Base-by-base conservation (phyloP, 2,797 vertebrate genomes). In the Diplodus puntazzo region DNA sequence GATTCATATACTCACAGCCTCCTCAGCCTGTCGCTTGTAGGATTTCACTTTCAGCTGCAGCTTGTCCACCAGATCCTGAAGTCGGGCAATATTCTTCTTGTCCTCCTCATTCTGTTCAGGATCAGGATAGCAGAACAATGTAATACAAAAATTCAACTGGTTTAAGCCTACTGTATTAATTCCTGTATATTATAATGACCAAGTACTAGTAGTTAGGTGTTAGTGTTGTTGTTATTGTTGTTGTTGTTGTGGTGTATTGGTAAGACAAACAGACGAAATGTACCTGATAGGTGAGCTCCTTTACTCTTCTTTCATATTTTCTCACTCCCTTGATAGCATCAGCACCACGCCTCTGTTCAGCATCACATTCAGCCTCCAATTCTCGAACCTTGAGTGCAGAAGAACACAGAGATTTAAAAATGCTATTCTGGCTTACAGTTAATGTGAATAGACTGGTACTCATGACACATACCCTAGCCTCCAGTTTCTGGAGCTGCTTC, bases 401-500 rank as follows among this genome's bases (percentile, higher is more conserved):
- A 50, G 11, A 70, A 64, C 27, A 0, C 18, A 79, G 20, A 53
- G 0, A 55, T 68, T 78, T 69, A 50, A 67, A 72, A 70, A 23
- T 25, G 5, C 30, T 58, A 17, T 53, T 6, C 12, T 18, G 20
- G 4, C 20, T 23, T 39, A 25, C 5, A 58, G 27, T 27, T 59
- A 8, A 11, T 61, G n/a, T 48, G 0, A 68, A 42, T 11, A 8
- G 48, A 2, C 34, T 42, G 7, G 17, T 27, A n/a, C 12, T 77
- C 16, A 17, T 27, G 30, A 30, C 17, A 76, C 79, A 50, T 84
- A 97, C 97, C 49, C 96, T 94, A n/a, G 96, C 79, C 77, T 97
- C 97, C 82, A 98, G 94, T 87, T 97, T 97, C 95, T 97, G 97
- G 84, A 98, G 94, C 88, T 97, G 97, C 89, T 98, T 98, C 95